These are phyloP conservation scores for Sinodicranocentrus sp. DNA, from an alignment of 2,888 invertebrate species.

Conservation along the genomic window DNA sequence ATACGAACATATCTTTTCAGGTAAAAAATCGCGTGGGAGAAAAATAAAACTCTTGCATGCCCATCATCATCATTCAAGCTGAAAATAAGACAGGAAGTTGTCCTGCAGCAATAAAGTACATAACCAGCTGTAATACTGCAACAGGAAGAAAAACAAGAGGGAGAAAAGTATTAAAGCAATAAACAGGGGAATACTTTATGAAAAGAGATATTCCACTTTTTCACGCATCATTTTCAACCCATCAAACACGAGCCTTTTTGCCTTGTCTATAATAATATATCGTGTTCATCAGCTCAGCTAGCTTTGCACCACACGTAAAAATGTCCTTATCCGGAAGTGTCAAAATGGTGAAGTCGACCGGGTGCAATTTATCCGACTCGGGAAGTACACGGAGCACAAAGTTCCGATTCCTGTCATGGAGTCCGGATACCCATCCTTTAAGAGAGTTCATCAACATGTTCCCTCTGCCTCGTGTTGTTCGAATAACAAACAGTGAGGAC, in stretches of 20 bases:
- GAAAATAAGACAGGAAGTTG: conserved; percentile 60
- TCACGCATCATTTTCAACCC: conserved; percentile 6
- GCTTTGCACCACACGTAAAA: conserved; percentile 26
- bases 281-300: not conserved
- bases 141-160: conserved; percentile 56
- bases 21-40: conserved; percentile 51
- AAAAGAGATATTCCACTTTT: conserved; percentile 31
- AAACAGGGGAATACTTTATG: conserved; percentile 14
- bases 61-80: conserved; percentile 47
- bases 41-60: conserved; percentile 44
- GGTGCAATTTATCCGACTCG: conserved; percentile 69
- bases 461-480: conserved; percentile 74
- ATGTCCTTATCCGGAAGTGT: conserved; percentile 71
- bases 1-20: not conserved
- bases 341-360: conserved; percentile 68
- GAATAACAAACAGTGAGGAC: conserved; percentile 75
- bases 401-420: conserved; percentile 75
- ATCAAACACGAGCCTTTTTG: no score
- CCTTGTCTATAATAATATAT: not conserved
- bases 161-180: conserved; percentile 8
- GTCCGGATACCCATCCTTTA: conserved; percentile 72
- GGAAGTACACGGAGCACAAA: conserved; percentile 73
- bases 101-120: conserved; percentile 46
- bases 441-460: conserved; percentile 73
- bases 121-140: conserved; percentile 16